phyloP scores from a whole-genome alignment of 2,113 vertebrate genomes.

The Hydropotes inermis region DNA sequence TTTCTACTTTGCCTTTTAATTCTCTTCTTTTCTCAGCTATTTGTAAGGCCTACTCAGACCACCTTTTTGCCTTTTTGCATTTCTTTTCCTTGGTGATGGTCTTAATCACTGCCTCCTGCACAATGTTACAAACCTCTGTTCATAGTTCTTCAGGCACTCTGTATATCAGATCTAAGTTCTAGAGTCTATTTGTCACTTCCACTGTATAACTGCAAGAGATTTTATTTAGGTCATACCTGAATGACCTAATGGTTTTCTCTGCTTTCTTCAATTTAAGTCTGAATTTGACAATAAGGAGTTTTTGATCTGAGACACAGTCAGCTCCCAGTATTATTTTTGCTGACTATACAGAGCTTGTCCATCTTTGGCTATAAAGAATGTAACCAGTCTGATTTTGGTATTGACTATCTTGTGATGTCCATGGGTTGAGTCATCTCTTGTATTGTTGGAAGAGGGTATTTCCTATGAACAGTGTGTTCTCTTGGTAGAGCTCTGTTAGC shows the following conservation, averaged over 20 bases:
- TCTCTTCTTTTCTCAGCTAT: background rate
- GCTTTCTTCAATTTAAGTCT: background rate
- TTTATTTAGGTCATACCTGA: background rate
- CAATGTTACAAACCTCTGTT: background rate
- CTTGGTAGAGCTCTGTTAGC: background rate
- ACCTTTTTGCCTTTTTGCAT: background rate
- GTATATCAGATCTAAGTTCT: background rate
- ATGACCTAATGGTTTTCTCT: background rate
- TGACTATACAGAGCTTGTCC: background rate
- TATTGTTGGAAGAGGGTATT: background rate
- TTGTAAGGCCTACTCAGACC: background rate
- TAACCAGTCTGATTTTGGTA: background rate
- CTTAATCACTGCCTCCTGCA: background rate
- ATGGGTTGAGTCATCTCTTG: background rate
- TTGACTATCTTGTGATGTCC: background rate
- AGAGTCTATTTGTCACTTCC: background rate
- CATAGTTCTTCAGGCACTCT: background rate
- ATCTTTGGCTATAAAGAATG: background rate
- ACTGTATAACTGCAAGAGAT: background rate
- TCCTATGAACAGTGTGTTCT: background rate
- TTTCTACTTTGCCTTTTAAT: background rate
- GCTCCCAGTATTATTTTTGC: background rate
- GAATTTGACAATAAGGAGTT: background rate
- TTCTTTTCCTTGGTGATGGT: background rate
- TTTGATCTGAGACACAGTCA: background rate